Evolutionary conservation across 2,888 invertebrate species (phyloP).

Genomic region (Deroplatys truncata): DNA sequence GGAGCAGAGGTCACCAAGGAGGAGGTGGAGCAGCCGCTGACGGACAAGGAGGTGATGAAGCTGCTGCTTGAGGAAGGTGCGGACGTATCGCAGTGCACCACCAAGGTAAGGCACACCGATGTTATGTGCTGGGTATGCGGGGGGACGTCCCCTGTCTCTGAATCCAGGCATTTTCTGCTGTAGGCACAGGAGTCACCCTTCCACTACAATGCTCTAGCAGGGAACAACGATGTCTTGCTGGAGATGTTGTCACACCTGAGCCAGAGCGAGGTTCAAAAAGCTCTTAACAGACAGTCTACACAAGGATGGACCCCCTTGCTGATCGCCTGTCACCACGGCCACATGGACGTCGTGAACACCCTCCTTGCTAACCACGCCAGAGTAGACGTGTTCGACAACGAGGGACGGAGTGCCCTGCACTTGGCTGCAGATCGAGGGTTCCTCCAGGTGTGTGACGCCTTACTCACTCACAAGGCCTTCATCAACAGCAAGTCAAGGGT

Average conservation of each 20-base stretch:
- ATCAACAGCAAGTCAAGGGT: conserved; percentile 98
- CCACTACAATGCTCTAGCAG: conserved; percentile 91
- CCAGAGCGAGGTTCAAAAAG: conserved; percentile 85
- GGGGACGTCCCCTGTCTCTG: too few species aligned
- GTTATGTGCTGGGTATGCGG: background rate
- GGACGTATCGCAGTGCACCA: conserved; percentile 80
- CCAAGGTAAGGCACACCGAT: conserved; percentile 45
- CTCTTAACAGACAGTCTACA: conserved; percentile 89
- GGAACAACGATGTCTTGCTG: conserved; percentile 90
- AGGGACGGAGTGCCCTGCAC: conserved; percentile 92
- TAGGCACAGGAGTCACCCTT: conserved; percentile 90
- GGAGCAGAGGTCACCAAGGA: conserved; percentile 85
- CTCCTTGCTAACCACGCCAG: conserved; percentile 91
- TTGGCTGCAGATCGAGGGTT: conserved; percentile 93
- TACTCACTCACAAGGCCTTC: conserved; percentile 94
- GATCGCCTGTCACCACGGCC: conserved; percentile 93
- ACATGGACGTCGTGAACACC: conserved; percentile 88
- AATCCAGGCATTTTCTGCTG: conserved; percentile 19
- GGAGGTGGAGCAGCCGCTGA: conserved; percentile 72
- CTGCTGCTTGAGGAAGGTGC: conserved; percentile 87
- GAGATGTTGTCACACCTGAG: conserved; percentile 93
- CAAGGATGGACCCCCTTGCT: conserved; percentile 96
- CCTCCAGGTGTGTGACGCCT: conserved; percentile 76
- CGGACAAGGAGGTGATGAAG: conserved; percentile 76
- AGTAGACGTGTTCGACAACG: conserved; percentile 97